Percentiles rank a stretch among this genome's conserved stretches.
Conservation (phyloP, 2,888 invertebrate species). For the Chorisops tibialis region DNA sequence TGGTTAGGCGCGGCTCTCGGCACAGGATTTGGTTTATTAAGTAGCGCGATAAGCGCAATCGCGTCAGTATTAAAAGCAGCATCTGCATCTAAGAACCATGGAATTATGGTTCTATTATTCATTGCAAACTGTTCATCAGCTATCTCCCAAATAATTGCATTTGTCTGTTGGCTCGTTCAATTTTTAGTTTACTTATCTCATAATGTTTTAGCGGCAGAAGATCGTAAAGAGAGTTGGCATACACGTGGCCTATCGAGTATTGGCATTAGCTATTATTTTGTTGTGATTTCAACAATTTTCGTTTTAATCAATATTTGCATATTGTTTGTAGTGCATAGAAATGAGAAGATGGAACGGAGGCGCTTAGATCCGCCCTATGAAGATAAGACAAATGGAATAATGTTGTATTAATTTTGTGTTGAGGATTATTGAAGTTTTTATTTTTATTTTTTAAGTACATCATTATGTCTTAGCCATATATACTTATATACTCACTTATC, state of each 20-base stretch:
- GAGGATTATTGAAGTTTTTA: too few relatives aligned
- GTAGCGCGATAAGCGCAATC: constrained; percentile 50
- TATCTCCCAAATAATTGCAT: constrained; percentile 68
- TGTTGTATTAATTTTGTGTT: constrained; percentile 38
- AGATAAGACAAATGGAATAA: constrained; percentile 50
- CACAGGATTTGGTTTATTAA: constrained; percentile 48
- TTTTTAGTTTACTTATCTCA: constrained; percentile 75
- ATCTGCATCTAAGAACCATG: constrained; percentile 47
- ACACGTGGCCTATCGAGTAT: constrained; percentile 77
- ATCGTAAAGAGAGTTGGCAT: constrained; percentile 76
- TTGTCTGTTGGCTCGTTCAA: constrained; percentile 79
- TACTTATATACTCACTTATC: constrained; percentile 13
- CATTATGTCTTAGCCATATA: constrained; percentile 17
- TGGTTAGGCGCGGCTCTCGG: constrained; percentile 50
- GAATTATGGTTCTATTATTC: constrained; percentile 47
- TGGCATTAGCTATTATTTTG: constrained; percentile 78
- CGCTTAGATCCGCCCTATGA: constrained; percentile 45
- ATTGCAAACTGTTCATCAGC: constrained; percentile 57
- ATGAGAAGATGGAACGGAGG: constrained; percentile 43
- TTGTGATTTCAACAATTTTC: constrained; percentile 47
- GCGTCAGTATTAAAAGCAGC: constrained; percentile 50
- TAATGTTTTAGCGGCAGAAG: constrained; percentile 78
- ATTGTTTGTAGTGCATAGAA: constrained; percentile 43
- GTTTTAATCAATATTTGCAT: constrained; percentile 46
- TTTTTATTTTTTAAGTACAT: too few relatives aligned